Conservation (phyloP, 2,888 invertebrate species). For the Pachliopta kotzebuea region DNA sequence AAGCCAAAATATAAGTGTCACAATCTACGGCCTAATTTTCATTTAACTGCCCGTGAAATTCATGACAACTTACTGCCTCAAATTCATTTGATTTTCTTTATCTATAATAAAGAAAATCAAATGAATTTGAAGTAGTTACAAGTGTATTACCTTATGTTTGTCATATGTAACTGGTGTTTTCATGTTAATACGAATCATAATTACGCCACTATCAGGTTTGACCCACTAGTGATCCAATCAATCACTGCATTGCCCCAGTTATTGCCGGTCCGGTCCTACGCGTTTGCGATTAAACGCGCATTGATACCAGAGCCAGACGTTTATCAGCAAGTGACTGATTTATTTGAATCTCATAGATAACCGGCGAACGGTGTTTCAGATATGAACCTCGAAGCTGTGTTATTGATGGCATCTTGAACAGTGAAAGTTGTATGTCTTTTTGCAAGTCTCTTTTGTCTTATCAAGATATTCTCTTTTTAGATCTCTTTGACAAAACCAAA, state of each 20-base stretch:
- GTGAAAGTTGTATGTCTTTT: conserved; percentile 31
- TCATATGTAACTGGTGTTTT: conserved; percentile 2
- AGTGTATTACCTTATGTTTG: neutral
- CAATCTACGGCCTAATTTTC: too few relatives aligned
- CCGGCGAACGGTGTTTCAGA: conserved; percentile 30
- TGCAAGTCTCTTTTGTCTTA: conserved; percentile 21
- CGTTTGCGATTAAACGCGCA: conserved; percentile 36
- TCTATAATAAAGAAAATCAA: too few relatives aligned
- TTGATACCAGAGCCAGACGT: conserved; percentile 34
- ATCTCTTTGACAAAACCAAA: too few relatives aligned
- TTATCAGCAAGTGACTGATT: conserved; percentile 41
- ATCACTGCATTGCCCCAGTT: conserved; percentile 39
- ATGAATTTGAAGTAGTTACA: too few relatives aligned
- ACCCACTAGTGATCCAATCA: conserved; percentile 26
- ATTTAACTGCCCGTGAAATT: too few relatives aligned
- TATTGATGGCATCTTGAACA: conserved; percentile 30
- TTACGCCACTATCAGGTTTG: conserved; percentile 28
- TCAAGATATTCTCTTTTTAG: neutral
- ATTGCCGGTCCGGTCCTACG: conserved; percentile 34
- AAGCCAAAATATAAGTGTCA: too few relatives aligned
- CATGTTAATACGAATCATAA: conserved; percentile 17
- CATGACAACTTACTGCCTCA: too few relatives aligned
- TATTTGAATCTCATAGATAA: conserved; percentile 39
- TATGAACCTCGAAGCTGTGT: conserved; percentile 31
- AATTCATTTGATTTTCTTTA: too few relatives aligned